These are phyloP conservation scores for Tubulanus polymorphus DNA, from an alignment of 2,888 invertebrate genomes.

Conservation along the genomic window DNA sequence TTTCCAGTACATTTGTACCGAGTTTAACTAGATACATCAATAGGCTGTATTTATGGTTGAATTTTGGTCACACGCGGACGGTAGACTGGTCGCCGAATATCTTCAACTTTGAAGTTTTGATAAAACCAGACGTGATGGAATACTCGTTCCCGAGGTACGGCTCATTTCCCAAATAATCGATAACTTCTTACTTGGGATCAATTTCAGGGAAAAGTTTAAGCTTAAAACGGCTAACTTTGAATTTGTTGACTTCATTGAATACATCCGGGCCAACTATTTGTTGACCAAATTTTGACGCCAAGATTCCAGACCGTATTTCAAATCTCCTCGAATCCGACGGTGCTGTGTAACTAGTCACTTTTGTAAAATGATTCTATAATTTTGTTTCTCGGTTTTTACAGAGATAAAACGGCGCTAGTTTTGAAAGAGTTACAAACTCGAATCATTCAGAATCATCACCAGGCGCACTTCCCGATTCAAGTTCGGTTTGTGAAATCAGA, in stretches of 20 bases:
- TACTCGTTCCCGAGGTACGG: conserved; percentile 48
- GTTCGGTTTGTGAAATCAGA: conserved; percentile 48
- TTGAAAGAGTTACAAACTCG: conserved; percentile 38
- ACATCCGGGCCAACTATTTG: no score
- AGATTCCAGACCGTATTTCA: no score
- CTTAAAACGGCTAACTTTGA: no score
- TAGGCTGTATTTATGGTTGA: conserved; percentile 30
- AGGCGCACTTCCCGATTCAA: conserved; percentile 50
- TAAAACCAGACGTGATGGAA: conserved; percentile 51
- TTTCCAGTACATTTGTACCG: conserved; percentile 38
- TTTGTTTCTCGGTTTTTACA: conserved; percentile 11
- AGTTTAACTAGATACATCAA: conserved; percentile 35
- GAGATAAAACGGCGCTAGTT: conserved; percentile 31
- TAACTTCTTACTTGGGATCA: not conserved
- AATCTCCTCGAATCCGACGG: no score
- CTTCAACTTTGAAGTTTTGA: conserved; percentile 52
- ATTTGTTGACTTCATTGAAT: no score
- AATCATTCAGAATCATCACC: conserved; percentile 31
- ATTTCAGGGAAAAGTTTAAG: not conserved
- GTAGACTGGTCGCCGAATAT: no score
- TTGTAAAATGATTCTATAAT: no score
- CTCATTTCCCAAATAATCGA: not conserved
- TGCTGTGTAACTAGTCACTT: no score
- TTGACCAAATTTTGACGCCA: no score
- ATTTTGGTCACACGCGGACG: no score